Evolutionary conservation across 2,888 invertebrate genomes (phyloP).

Genomic region (Tineola bisselliella): DNA sequence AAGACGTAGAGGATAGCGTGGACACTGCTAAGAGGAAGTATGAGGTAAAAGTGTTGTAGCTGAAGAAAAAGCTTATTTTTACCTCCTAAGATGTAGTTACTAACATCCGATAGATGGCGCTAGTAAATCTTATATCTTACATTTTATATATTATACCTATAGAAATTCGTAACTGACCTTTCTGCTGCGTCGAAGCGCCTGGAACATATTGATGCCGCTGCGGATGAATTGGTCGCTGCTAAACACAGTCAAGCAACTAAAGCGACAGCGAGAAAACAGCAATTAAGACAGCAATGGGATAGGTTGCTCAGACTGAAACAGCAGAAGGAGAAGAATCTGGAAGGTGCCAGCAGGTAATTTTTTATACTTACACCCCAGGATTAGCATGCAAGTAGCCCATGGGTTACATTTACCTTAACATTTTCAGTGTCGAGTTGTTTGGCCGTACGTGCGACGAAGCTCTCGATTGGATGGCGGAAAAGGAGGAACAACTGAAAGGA

Average conservation of each 20-base stretch:
- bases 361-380: too few species aligned
- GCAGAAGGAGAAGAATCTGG: constrained; percentile 89
- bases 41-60: too few species aligned
- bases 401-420: too few species aligned
- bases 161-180: constrained; percentile 94
- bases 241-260: constrained; percentile 80
- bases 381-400: too few species aligned
- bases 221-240: constrained; percentile 83
- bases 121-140: too few species aligned
- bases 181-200: constrained; percentile 93
- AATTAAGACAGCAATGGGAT: constrained; percentile 92
- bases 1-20: constrained; percentile 88
- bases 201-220: constrained; percentile 87
- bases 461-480: constrained; percentile 97
- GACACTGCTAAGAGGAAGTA: constrained; percentile 94
- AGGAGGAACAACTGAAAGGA: constrained; percentile 87
- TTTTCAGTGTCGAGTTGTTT: constrained; percentile 89
- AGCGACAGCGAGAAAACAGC: constrained; percentile 72
- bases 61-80: background rate
- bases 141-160: constrained; percentile 26
- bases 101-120: too few species aligned
- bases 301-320: constrained; percentile 85
- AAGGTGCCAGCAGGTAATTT: constrained; percentile 85
- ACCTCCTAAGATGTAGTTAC: background rate
- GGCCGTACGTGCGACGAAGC: constrained; percentile 96